phyloP scores from a whole-genome alignment of 2,797 vertebrate genomes.

The Thamnophis elegans region DNA sequence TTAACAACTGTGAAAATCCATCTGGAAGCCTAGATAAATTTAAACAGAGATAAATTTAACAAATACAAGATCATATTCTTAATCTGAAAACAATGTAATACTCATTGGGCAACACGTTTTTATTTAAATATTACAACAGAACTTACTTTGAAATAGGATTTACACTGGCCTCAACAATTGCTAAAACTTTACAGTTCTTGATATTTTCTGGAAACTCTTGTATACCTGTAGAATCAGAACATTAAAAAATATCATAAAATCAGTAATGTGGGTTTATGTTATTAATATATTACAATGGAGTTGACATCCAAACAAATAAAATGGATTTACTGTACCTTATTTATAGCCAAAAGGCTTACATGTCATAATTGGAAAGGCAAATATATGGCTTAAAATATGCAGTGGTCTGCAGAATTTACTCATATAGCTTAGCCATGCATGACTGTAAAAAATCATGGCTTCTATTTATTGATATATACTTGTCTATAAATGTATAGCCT shows the following conservation, averaged over 20 bases:
- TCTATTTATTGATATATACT: background rate
- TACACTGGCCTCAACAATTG: conserved; percentile 94
- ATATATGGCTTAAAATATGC: background rate
- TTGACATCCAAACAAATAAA: background rate
- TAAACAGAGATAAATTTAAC: conserved; percentile 21
- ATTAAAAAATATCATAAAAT: conserved; percentile 12
- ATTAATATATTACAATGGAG: background rate
- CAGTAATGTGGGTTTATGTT: background rate
- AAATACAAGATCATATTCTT: background rate
- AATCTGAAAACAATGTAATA: background rate
- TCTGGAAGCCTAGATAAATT: conserved; percentile 88
- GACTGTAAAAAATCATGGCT: background rate
- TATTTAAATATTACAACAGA: background rate
- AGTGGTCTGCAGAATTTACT: background rate
- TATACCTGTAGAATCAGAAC: conserved; percentile 80
- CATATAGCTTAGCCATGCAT: background rate
- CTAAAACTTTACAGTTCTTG: conserved; percentile 96
- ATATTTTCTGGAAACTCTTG: conserved; percentile 99
- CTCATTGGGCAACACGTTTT: background rate
- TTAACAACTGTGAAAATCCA: conserved; percentile 96
- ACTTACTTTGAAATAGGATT: conserved; percentile 98
- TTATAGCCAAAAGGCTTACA: background rate
- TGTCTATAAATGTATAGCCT: background rate
- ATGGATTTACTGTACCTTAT: background rate
- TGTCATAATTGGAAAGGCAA: background rate